These are phyloP conservation scores for Timema podura DNA, from an alignment of 2,888 invertebrate species.

Conservation along the genomic window DNA sequence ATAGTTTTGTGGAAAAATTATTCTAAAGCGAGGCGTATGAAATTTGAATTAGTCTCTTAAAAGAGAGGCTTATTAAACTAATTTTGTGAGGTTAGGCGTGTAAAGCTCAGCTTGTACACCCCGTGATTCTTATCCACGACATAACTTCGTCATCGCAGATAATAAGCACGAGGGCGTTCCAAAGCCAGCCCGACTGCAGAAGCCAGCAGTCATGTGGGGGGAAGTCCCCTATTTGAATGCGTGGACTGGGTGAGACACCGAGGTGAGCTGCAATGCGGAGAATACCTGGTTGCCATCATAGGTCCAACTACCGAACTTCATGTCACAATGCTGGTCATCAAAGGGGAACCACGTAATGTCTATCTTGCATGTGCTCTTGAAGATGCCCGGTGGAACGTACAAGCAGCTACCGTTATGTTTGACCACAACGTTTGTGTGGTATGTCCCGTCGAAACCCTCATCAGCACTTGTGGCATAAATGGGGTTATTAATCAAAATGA, in stretches of 20 bases:
- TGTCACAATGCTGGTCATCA: constrained; percentile 99
- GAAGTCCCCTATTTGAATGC: no score
- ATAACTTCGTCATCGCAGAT: no score
- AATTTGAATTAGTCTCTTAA: no score
- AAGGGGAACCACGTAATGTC: constrained; percentile 99
- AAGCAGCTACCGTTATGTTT: constrained; percentile 96
- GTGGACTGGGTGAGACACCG: constrained; percentile 9
- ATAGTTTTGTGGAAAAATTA: no score
- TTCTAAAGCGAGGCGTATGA: no score
- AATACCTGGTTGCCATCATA: constrained; percentile 94
- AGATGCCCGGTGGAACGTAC: constrained; percentile 99
- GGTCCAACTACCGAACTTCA: constrained; percentile 99
- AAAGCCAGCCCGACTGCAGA: no score
- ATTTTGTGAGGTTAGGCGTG: no score
- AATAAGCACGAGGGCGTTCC: no score
- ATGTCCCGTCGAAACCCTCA: constrained; percentile 99
- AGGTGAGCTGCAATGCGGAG: constrained; percentile 19
- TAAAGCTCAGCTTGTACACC: no score
- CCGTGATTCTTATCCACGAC: no score
- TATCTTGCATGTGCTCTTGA: constrained; percentile 99
- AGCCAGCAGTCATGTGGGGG: no score
- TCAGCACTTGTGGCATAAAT: constrained; percentile 72
- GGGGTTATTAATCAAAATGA: constrained; percentile 9
- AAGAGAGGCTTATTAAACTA: no score
- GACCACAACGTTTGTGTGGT: constrained; percentile 99